Base-by-base conservation (phyloP, 2,888 invertebrate species). In the Amiota minor region DNA sequence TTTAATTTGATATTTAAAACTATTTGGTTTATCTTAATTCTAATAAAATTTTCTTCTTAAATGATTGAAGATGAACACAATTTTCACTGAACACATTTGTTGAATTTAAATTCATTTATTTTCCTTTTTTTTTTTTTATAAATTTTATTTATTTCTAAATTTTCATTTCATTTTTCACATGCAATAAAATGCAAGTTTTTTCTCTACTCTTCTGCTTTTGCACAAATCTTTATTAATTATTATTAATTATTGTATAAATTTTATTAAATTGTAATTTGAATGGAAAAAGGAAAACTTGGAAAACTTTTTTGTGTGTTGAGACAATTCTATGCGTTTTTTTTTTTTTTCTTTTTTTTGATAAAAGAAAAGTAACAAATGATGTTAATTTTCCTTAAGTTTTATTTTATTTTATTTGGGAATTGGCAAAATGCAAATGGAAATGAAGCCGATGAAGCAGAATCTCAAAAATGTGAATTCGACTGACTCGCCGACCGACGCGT, bases 401-500 rank as follows among this genome's bases (percentile, higher is more conserved):
- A 20, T 53, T 53, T 53, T 12, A 11, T 53, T 53, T 53, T 53
- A 16, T 53, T 53, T 53, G 53, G n/a, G 53, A n/a, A 14, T 53
- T 53, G 45, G 23, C 45, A 62, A 62, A 45, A n/a, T 59, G 59
- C 59, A 62, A 62, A 53, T 35, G 35, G 2, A 8, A 35, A 35
- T 35, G 35, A 23, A 62, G 12, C 35, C 62, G 16, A 62, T 14
- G 62, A 59, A 59, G 10, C n/a, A 18, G 18, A 55, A 9, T n/a
- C n/a, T 62, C 62, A 62, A 62, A 16, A 16, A 65, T n/a, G 18
- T 49, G 65, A 16, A 45, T 9, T 12, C 23, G 50, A 68, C 14
- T n/a, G 10, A 23, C 18, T 49, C 77, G 70, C 72, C 23, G 80
- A 83, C 85, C 80, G 73, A 74, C 87, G 82, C 83, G 87, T 85